phyloP scores from a whole-genome alignment of 2,797 vertebrate species.

The Rhinella marina region DNA sequence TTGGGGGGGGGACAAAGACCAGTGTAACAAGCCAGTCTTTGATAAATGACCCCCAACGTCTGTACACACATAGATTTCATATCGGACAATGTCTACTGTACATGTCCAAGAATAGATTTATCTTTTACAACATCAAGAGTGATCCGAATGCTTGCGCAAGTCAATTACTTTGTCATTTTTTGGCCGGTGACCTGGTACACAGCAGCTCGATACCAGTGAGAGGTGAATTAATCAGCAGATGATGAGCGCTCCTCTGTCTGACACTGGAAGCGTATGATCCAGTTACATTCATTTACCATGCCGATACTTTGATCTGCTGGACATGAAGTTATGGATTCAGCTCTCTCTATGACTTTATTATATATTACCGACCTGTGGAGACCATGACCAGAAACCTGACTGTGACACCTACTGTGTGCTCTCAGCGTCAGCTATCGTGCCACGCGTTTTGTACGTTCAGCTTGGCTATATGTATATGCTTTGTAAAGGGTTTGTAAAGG shows the following conservation, averaged over 20 bases:
- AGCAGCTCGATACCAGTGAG: slow-evolving; percentile 52
- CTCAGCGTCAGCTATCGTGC: neutral
- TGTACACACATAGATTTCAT: neutral
- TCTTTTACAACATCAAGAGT: slow-evolving; percentile 13
- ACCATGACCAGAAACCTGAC: neutral
- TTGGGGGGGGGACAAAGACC: too few relatives aligned
- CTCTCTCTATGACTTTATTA: slow-evolving; percentile 53
- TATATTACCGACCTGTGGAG: slow-evolving; percentile 45
- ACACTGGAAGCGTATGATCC: slow-evolving; percentile 51
- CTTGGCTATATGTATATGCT: neutral
- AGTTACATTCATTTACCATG: slow-evolving; percentile 54
- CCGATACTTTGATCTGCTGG: slow-evolving; percentile 55
- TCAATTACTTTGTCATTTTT: slow-evolving; percentile 59
- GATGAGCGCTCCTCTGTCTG: slow-evolving; percentile 45
- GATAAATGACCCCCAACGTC: too few relatives aligned
- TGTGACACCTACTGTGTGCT: neutral
- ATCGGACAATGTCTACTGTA: neutral
- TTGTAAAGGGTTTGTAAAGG: neutral
- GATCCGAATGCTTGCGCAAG: slow-evolving; percentile 34
- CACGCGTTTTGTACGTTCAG: neutral
- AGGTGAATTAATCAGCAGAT: slow-evolving; percentile 60
- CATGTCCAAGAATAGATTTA: slow-evolving; percentile 20
- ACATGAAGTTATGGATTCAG: slow-evolving; percentile 55
- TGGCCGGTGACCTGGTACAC: slow-evolving; percentile 53
- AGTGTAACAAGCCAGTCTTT: too few relatives aligned